Evolutionary conservation across 2,113 vertebrate genomes (phyloP), one percentile per base, ranked within the genome.

Genomic region (Nerophis ophidion): DNA sequence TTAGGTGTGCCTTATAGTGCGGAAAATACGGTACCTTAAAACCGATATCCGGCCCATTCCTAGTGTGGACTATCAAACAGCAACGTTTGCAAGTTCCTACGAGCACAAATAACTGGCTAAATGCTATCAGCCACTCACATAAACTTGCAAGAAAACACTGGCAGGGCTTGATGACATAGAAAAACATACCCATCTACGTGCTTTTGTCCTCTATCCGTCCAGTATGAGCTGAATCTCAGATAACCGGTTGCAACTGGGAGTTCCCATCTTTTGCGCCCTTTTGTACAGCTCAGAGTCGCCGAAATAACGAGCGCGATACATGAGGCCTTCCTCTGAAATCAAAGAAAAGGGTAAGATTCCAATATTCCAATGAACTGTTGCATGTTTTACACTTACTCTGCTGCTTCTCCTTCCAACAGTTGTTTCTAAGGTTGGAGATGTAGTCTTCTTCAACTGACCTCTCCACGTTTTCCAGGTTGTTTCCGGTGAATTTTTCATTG

Each of bases 401-500:
- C 74, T 98, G 96, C 71, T 94, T 94, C 81, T 99, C 97, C 70
- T 95, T 97, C 97, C 97, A 99, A 76, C 97, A 99, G 77, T 98
- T 98, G 88, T 99, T 98, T 83, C 95, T 91, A 74, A 98, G 91
- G 66, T 93, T 99, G 65, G 93, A 93, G 71, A 99, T 93, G 61
- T 96, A 98, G 87, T 98, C 97, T 71, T 98, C 95, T 88, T 99
- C 96, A 71, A 98, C 95, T 4, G 85, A 95, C 82, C 93, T 94
- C 83, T 99, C 97, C 63, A 98, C 74, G 63, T 92, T 93, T 83
- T 93, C 94, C 77, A 98, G 76, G 40, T 92, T 89, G 34, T 83
- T 85, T 77, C 94, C 95, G 66, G 90, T 92, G 82, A 92, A 96
- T 85, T 99, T 96, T 73, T 93, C 93, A 86, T 87, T 92, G 79